phyloP scores from a whole-genome alignment of 1,140 invertebrate genomes.

The Brachionus rubens region DNA sequence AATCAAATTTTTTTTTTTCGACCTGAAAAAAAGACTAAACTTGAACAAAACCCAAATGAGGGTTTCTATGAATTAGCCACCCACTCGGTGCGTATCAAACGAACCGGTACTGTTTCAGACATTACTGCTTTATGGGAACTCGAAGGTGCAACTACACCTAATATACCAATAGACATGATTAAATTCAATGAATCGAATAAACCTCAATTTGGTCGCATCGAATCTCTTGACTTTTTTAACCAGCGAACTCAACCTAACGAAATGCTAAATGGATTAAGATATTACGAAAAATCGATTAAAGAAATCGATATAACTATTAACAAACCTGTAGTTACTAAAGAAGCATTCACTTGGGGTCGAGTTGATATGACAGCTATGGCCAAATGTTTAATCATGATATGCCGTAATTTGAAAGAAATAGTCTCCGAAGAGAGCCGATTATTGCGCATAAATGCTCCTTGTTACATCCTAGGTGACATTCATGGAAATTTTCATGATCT shows the following conservation, averaged over 20 bases:
- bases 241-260: constrained; percentile 62
- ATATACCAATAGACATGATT: constrained; percentile 50
- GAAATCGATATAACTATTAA: neutral
- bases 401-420: constrained; percentile 55
- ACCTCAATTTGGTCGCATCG: constrained; percentile 11
- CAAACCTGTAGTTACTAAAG: constrained; percentile 49
- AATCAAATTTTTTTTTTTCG: neutral
- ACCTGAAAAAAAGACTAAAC: neutral
- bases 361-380: constrained; percentile 61
- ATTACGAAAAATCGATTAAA: constrained; percentile 60
- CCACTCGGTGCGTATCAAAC: constrained; percentile 62
- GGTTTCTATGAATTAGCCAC: constrained; percentile 62
- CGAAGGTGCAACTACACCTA: constrained; percentile 48
- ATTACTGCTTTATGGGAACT: constrained; percentile 63
- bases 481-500: constrained; percentile 67
- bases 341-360: constrained; percentile 62
- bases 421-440: constrained; percentile 60
- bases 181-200: constrained; percentile 16
- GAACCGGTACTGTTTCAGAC: constrained; percentile 62
- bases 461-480: constrained; percentile 66
- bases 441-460: constrained; percentile 62
- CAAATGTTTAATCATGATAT: constrained; percentile 60
- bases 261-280: constrained; percentile 63
- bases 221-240: constrained; percentile 35
- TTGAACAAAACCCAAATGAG: neutral